Conservation (phyloP, 1,140 invertebrate genomes). For the Drosophila subobscura region DNA sequence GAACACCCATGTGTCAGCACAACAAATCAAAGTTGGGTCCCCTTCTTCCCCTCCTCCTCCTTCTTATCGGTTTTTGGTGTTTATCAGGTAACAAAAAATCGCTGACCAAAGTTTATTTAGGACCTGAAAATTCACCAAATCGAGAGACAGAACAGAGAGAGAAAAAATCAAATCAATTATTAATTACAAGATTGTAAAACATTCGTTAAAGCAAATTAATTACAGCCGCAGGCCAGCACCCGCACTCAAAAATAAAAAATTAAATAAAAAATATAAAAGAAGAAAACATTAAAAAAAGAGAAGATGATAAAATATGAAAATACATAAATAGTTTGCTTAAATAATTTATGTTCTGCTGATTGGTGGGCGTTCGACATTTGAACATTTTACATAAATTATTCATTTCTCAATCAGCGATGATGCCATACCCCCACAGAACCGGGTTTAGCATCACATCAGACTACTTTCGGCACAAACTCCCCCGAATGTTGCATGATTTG, state of each 20-base stretch:
- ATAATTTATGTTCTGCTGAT: conserved; percentile 13
- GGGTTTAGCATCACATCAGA: background rate
- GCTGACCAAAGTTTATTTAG: conserved; percentile 51
- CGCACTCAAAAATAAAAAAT: conserved; percentile 26
- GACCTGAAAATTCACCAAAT: conserved; percentile 16
- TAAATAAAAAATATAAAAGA: background rate
- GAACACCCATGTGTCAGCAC: conserved; percentile 33
- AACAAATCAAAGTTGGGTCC: conserved; percentile 40
- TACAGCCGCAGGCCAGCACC: conserved; percentile 57
- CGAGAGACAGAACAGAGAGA: background rate
- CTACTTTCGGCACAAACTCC: conserved; percentile 37
- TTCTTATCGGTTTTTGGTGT: conserved; percentile 36
- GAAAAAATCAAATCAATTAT: conserved; percentile 23
- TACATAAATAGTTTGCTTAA: conserved; percentile 5
- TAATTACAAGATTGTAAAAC: conserved; percentile 29
- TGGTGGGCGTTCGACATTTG: conserved; percentile 42
- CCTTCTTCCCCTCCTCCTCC: conserved; percentile 18
- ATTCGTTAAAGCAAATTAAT: conserved; percentile 62
- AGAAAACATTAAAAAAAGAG: conserved; percentile 1
- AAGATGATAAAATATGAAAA: conserved; percentile 1
- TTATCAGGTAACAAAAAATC: conserved; percentile 38
- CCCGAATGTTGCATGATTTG: conserved; percentile 49
- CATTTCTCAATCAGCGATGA: conserved; percentile 27
- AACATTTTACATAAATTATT: conserved; percentile 52
- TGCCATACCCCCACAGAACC: background rate